A percentile compares a stretch with the other conserved stretches of the same genome.
Evolutionary conservation across 2,888 invertebrate genomes (phyloP).

Genomic region (Caenorhabditis becei): DNA sequence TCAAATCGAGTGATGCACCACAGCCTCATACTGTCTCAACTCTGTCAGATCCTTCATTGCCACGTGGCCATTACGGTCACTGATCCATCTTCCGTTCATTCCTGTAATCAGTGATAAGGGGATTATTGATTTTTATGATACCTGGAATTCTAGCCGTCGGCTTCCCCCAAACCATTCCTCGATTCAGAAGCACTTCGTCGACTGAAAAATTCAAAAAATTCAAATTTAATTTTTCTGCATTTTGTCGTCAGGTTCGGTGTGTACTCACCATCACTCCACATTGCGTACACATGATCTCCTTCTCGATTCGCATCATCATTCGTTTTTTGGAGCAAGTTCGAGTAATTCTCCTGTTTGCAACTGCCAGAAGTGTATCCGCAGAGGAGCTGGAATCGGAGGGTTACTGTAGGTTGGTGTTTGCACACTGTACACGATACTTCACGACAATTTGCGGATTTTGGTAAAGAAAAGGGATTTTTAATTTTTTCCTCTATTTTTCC

Average conservation of each 20-base stretch:
- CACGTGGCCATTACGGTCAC: conserved; percentile 79
- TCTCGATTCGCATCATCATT: conserved; percentile 78
- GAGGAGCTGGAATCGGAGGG: conserved; percentile 72
- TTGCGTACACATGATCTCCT: conserved; percentile 79
- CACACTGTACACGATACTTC: too few relatives aligned
- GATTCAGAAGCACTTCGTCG: conserved; percentile 79
- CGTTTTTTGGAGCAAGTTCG: conserved; percentile 78
- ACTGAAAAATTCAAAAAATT: conserved; percentile 65
- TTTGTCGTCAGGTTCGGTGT: conserved; percentile 2
- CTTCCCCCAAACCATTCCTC: conserved; percentile 81
- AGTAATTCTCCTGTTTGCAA: conserved; percentile 80
- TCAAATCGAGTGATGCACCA: conserved; percentile 80
- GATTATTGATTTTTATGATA: conserved; percentile 19
- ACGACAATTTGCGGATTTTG: too few relatives aligned
- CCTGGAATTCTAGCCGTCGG: conserved; percentile 80
- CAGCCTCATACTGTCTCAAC: conserved; percentile 80
- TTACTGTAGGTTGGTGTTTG: too few relatives aligned
- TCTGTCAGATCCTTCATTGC: conserved; percentile 81
- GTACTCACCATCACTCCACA: conserved; percentile 79
- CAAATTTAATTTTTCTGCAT: neutral
- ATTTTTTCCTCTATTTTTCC: too few relatives aligned
- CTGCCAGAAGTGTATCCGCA: conserved; percentile 79
- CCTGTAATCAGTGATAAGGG: conserved; percentile 11
- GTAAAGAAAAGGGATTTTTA: too few relatives aligned
- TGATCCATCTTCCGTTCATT: conserved; percentile 77